phyloP scores from a whole-genome alignment of 1,140 invertebrate genomes.

The Sarcophaga peregrina region DNA sequence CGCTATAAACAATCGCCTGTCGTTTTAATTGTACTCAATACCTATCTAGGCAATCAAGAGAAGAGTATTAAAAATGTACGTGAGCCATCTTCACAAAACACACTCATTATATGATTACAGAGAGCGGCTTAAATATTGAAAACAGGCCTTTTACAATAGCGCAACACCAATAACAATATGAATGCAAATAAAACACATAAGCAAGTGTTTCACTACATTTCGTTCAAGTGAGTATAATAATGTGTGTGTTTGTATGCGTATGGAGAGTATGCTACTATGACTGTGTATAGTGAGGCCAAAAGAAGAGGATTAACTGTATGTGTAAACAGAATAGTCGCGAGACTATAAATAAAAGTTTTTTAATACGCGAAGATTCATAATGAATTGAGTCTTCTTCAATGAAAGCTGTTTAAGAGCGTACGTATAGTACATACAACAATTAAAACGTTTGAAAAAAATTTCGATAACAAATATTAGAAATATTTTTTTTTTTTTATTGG shows the following conservation, averaged over 20 bases:
- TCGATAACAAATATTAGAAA: not conserved
- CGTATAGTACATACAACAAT: not conserved
- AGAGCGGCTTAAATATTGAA: constrained; percentile 12
- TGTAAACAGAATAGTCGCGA: not conserved
- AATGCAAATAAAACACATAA: too few species aligned
- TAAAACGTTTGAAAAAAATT: not conserved
- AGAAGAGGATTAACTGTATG: not conserved
- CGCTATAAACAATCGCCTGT: too few species aligned
- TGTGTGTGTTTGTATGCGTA: too few species aligned
- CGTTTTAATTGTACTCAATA: too few species aligned
- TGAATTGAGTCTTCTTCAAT: constrained; percentile 32
- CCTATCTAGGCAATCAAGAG: not conserved
- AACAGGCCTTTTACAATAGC: not conserved
- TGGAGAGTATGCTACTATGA: not conserved
- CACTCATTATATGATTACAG: not conserved
- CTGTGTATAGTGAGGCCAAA: not conserved
- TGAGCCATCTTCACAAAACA: not conserved
- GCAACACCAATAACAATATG: constrained; percentile 18
- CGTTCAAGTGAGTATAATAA: too few species aligned
- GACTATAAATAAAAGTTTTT: constrained; percentile 40
- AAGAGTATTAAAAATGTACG: not conserved
- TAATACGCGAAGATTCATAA: constrained; percentile 35
- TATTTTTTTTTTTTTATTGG: too few species aligned
- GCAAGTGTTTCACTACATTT: too few species aligned
- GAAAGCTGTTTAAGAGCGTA: not conserved